Base-by-base conservation (phyloP, 2,888 invertebrate species). In the Sympetrum striolatum region DNA sequence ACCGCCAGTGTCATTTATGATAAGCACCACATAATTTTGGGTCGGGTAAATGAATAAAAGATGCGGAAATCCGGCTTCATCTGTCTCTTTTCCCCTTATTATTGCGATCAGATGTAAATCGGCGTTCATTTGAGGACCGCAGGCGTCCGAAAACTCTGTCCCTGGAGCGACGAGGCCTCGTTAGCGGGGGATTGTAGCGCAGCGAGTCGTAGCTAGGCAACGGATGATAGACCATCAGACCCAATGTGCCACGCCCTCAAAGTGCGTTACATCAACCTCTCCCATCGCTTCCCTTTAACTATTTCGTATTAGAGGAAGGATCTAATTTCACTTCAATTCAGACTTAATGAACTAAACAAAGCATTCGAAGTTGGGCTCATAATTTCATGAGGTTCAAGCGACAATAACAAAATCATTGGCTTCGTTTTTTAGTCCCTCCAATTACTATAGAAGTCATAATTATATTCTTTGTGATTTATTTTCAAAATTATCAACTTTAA, bases 111-210 rank as follows among this genome's bases (percentile, higher is more conserved):
- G 64, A 82, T 82, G 82, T 82, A 82, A 82, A 86, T 86, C 86
- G 60, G 60, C 86, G 86, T 39, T 86, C 86, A 86, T 86, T 86
- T 86, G 86, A 86, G 86, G 58, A 82, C 82, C 82, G 35, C 82
- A 82, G 82, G 35, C 82, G 82, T 82, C 82, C 82, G 82, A 82
- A 82, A 82, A 82, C 82, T 58, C 82, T 53, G n/a, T 86, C 86
- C 82, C 86, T 37, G 82, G 82, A 60, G 82, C 82, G 58, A 48
- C 86, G 86, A 60, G 86, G 86, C 86, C 86, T 60, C 86, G 86
- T 64, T 86, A 86, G 60, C 64, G 86, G 53, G 58, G 58, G 37
- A 82, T 82, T 82, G 82, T 82, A 82, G 58, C 82, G 82, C 82
- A 60, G 18, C 82, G 82, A 82, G 18, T 58, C 82, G 82, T 58